A percentile compares a stretch with the other conserved stretches of the same genome.
Conservation (phyloP, 2,888 invertebrate species). For the Chrysolina oricalcia region DNA sequence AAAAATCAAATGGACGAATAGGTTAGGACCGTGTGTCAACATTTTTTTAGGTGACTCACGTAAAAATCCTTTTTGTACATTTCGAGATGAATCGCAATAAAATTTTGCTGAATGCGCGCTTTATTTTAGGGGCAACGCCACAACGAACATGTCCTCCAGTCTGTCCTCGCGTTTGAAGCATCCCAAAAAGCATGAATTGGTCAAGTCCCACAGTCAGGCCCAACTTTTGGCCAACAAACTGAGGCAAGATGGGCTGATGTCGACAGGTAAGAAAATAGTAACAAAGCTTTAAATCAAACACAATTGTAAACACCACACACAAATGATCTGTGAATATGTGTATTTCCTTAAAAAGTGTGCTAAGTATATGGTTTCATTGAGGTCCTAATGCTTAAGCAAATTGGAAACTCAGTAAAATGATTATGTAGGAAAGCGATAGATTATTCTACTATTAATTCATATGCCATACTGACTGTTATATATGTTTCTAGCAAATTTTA, state of each 20-base stretch:
- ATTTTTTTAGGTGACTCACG: constrained; percentile 43
- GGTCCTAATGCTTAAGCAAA: no score
- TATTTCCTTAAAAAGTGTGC: no score
- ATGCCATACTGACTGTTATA: no score
- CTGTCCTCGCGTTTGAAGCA: constrained; percentile 69
- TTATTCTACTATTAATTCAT: no score
- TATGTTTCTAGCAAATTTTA: no score
- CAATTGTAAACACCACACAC: no score
- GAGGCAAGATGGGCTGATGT: constrained; percentile 70
- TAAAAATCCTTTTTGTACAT: constrained; percentile 43
- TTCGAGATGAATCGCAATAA: constrained; percentile 41
- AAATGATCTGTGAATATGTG: no score
- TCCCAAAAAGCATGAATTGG: constrained; percentile 69
- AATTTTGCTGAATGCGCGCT: constrained; percentile 23
- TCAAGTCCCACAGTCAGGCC: constrained; percentile 70
- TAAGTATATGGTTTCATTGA: no score
- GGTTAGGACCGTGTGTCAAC: constrained; percentile 43
- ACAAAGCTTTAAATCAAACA: neutral
- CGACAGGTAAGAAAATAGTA: constrained; percentile 65
- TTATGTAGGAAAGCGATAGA: no score
- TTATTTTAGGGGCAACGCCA: constrained; percentile 40
- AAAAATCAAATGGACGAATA: neutral
- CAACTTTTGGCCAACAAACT: constrained; percentile 70
- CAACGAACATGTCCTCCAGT: constrained; percentile 68
- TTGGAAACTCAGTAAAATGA: no score